Conservation (phyloP, 2,888 invertebrate species). For the Meloe dianella region DNA sequence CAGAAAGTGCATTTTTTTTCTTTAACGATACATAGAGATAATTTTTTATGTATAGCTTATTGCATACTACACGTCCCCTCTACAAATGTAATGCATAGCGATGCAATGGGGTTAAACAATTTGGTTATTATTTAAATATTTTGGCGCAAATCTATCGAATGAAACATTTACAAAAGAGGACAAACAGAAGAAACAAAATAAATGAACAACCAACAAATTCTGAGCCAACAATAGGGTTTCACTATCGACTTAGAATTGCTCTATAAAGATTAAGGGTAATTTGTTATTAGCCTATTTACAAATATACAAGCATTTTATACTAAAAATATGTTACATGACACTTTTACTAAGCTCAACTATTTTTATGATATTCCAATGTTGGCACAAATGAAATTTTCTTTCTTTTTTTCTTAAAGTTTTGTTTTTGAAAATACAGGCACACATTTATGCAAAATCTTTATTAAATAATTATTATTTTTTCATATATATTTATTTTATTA, state of each 20-base stretch:
- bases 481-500: neutral
- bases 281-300: constrained; percentile 57
- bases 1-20: constrained; percentile 16
- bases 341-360: constrained; percentile 48
- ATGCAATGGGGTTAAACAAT: constrained; percentile 47
- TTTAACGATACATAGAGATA: constrained; percentile 30
- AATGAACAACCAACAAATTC: constrained; percentile 26
- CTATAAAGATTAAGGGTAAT: constrained; percentile 35
- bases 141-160: constrained; percentile 51
- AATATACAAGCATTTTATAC: constrained; percentile 57
- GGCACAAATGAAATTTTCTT: constrained; percentile 55
- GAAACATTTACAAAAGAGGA: constrained; percentile 50
- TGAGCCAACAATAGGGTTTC: constrained; percentile 35
- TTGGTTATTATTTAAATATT: constrained; percentile 26
- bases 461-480: neutral
- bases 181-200: neutral
- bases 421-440: constrained; percentile 45
- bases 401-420: constrained; percentile 15
- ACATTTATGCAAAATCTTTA: constrained; percentile 42
- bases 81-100: constrained; percentile 49
- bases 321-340: constrained; percentile 58
- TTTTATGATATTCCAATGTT: constrained; percentile 46
- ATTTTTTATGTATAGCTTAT: constrained; percentile 49
- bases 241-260: constrained; percentile 29
- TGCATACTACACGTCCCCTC: constrained; percentile 57